phyloP scores from a whole-genome alignment of 2,797 vertebrate genomes.

The Dallia pectoralis region DNA sequence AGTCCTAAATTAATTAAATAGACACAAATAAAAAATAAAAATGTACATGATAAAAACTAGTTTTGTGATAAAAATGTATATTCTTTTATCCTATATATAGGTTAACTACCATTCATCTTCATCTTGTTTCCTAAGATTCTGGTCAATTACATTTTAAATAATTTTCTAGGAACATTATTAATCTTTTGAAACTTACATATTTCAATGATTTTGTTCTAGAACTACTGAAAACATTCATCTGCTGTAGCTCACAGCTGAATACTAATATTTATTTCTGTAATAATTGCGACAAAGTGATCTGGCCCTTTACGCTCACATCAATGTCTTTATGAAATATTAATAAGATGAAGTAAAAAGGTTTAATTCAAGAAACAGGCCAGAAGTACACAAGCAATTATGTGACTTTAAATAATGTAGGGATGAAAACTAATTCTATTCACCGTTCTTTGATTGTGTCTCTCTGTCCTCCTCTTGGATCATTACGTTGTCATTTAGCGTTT shows the following conservation, averaged over 20 bases:
- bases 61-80: background rate
- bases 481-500: slow-evolving; percentile 77
- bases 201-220: slow-evolving; percentile 40
- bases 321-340: slow-evolving; percentile 71
- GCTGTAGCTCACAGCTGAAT: slow-evolving; percentile 51
- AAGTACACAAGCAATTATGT: slow-evolving; percentile 82
- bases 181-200: slow-evolving; percentile 55
- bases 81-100: background rate
- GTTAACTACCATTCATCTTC: background rate
- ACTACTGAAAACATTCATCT: slow-evolving; percentile 53
- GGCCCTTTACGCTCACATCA: slow-evolving; percentile 63
- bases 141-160: slow-evolving; percentile 60
- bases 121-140: slow-evolving; percentile 43
- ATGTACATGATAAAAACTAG: slow-evolving; percentile 59
- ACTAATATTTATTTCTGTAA: slow-evolving; percentile 66
- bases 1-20: background rate
- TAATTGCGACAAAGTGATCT: slow-evolving; percentile 61
- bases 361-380: slow-evolving; percentile 80
- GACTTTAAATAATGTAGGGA: slow-evolving; percentile 79
- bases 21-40: background rate
- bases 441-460: slow-evolving; percentile 75
- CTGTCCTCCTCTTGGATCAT: slow-evolving; percentile 70
- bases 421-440: slow-evolving; percentile 82
- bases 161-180: slow-evolving; percentile 53
- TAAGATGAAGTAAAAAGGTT: slow-evolving; percentile 54